These are phyloP conservation scores for Gari tellinella DNA, from an alignment of 2,888 invertebrate genomes.

Conservation along the genomic window DNA sequence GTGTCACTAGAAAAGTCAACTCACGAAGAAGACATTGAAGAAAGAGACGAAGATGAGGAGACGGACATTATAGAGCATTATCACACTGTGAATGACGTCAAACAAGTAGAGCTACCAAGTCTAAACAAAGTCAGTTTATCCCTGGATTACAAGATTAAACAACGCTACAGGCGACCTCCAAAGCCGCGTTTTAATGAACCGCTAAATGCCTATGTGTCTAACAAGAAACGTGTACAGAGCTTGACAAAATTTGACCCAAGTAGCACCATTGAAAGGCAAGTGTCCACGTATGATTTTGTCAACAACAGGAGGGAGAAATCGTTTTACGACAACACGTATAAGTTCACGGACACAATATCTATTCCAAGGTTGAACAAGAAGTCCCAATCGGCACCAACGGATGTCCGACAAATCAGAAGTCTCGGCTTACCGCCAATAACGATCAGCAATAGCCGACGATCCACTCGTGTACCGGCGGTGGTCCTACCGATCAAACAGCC, in stretches of 20 bases:
- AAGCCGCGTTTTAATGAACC: constrained; percentile 70
- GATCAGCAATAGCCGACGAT: constrained; percentile 16
- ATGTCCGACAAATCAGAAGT: constrained; percentile 23
- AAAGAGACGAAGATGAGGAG: constrained; percentile 9
- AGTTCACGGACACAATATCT: constrained; percentile 9
- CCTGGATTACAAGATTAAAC: constrained; percentile 48
- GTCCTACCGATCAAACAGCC: too few relatives aligned
- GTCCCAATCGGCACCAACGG: constrained; percentile 37
- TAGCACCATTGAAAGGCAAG: constrained; percentile 25
- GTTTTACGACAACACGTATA: constrained; percentile 5
- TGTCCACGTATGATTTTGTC: constrained; percentile 23
- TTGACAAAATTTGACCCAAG: constrained; percentile 21
- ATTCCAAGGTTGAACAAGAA: constrained; percentile 40
- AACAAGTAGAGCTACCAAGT: constrained; percentile 13
- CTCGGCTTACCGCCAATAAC: constrained; percentile 51
- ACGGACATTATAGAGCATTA: constrained; percentile 18
- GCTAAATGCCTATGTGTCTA: constrained; percentile 63
- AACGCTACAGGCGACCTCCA: constrained; percentile 18
- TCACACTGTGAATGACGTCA: neutral
- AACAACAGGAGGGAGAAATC: constrained; percentile 13
- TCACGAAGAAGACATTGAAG: constrained; percentile 5
- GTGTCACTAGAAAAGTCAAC: constrained; percentile 15
- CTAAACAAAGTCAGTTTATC: constrained; percentile 63
- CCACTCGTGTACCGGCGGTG: neutral
- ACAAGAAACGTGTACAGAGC: constrained; percentile 39